Base-by-base conservation (phyloP, 2,888 invertebrate species). In the Aphelenchoides bicaudatus region DNA sequence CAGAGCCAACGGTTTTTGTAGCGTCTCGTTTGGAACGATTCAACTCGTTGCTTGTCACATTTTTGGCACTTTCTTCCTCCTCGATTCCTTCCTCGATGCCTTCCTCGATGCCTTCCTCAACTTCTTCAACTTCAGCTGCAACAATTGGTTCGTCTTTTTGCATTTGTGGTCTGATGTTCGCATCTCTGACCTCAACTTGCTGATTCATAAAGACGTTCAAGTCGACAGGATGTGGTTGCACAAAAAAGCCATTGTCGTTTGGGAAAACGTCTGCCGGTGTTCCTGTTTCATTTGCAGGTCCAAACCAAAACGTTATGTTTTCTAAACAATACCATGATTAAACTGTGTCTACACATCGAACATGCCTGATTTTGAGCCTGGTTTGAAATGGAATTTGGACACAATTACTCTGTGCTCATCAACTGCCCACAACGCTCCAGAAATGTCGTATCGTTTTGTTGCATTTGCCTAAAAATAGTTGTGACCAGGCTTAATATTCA, bases 281-380 rank as follows among this genome's bases (percentile, higher is more conserved):
- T 25, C 64, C 63, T 0, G 73, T 69, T 8, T 62, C 39, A n/a
- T 52, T 61, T 10, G 67, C 62, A 6, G 78, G 78, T 21, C 78
- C 78, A 28, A 68, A 56, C 78, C 78, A 78, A 60, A 78, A 79
- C 1, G 78, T 78, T 2, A 78, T 68, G 61, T 78, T 78, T 53
- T 77, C 78, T 79, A 34, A 37, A 70, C 31, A 39, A 39, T 34
- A 3, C 1, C 21, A 6, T 23, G 6, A 3, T 29, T 2, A 3
- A 27, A 19, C 10, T 10, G 43, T n/a, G n/a, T n/a, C n/a, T n/a
- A n/a, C n/a, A n/a, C n/a, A n/a, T n/a, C n/a, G n/a, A n/a, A n/a
- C n/a, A n/a, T n/a, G 63, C 63, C 61, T 5, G 28, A 54, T 27
- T 57, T 51, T 5, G 71, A 70, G 39, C 65, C 62, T 1, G 76